Percentiles rank a stretch among this genome's conserved stretches.
These are phyloP conservation scores for Biston stratarius DNA, from an alignment of 2,888 invertebrate genomes.

Conservation along the genomic window DNA sequence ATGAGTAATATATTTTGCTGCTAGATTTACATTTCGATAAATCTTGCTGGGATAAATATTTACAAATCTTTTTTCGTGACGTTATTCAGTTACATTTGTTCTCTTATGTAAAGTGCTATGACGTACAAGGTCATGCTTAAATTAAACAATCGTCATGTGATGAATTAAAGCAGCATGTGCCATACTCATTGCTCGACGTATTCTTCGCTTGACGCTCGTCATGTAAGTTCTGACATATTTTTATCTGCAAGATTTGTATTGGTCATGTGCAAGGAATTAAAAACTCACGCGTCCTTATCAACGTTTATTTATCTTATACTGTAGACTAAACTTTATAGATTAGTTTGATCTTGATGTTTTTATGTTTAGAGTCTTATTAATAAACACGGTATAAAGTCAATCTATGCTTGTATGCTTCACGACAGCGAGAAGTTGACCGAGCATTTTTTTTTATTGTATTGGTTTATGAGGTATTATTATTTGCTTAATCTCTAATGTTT, in stretches of 20 bases:
- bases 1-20: slow-evolving; percentile 25
- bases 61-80: slow-evolving; percentile 21
- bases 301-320: background rate
- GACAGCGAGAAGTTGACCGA: too few relatives aligned
- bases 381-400: background rate
- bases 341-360: too few relatives aligned
- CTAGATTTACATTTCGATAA: slow-evolving; percentile 14
- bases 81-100: slow-evolving; percentile 5
- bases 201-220: background rate
- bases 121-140: slow-evolving; percentile 20
- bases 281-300: slow-evolving; percentile 11
- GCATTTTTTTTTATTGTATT: too few relatives aligned
- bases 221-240: slow-evolving; percentile 26
- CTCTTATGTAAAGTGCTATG: slow-evolving; percentile 1
- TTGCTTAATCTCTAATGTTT: too few relatives aligned
- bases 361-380: too few relatives aligned
- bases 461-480: too few relatives aligned
- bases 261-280: slow-evolving; percentile 13
- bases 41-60: slow-evolving; percentile 14
- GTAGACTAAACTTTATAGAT: background rate
- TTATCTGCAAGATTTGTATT: slow-evolving; percentile 35
- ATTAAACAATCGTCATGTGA: slow-evolving; percentile 50
- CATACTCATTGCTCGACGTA: too few relatives aligned
- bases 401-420: too few relatives aligned
- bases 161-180: slow-evolving; percentile 30